A percentile compares a stretch with the other conserved stretches of the same genome.
These are phyloP conservation scores for Teleiodes luculella DNA, from an alignment of 2,888 invertebrate species.

Conservation along the genomic window DNA sequence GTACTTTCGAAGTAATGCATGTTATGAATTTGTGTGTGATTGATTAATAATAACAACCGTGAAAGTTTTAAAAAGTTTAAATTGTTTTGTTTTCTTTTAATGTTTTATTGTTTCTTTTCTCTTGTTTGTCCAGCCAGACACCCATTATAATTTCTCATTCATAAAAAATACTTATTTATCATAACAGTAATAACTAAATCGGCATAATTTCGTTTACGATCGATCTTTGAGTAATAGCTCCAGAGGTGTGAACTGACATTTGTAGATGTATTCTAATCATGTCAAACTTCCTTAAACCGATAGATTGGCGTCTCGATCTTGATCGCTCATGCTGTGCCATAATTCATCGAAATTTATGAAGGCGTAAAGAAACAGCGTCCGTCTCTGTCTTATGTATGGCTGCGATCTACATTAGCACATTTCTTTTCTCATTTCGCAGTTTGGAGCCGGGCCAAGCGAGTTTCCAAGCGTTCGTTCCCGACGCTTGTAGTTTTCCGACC, in stretches of 20 bases:
- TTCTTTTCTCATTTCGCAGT: conserved; percentile 79
- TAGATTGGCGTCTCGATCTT: conserved; percentile 65
- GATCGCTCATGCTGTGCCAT: conserved; percentile 62
- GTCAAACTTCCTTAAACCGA: conserved; percentile 68
- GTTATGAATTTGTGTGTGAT: too few species aligned
- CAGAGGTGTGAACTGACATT: conserved; percentile 42
- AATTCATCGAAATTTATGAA: conserved; percentile 71
- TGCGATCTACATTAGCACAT: conserved; percentile 66
- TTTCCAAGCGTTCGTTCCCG: conserved; percentile 73
- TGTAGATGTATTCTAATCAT: conserved; percentile 56
- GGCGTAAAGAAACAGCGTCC: conserved; percentile 57
- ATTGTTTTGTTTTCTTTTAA: too few species aligned
- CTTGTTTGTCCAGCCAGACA: too few species aligned
- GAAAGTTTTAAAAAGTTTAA: too few species aligned
- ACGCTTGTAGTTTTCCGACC: conserved; percentile 76
- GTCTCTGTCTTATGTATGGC: conserved; percentile 70
- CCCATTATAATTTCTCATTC: too few species aligned
- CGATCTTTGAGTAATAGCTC: conserved; percentile 37
- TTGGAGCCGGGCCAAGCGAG: conserved; percentile 79
- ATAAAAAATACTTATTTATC: too few species aligned
- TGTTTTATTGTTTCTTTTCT: too few species aligned
- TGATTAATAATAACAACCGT: too few species aligned
- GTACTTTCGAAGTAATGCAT: too few species aligned
- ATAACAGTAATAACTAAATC: conserved; percentile 11
- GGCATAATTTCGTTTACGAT: conserved; percentile 31